Evolutionary conservation across 2,888 invertebrate species (phyloP).

Genomic region (Yponomeuta evonymella): DNA sequence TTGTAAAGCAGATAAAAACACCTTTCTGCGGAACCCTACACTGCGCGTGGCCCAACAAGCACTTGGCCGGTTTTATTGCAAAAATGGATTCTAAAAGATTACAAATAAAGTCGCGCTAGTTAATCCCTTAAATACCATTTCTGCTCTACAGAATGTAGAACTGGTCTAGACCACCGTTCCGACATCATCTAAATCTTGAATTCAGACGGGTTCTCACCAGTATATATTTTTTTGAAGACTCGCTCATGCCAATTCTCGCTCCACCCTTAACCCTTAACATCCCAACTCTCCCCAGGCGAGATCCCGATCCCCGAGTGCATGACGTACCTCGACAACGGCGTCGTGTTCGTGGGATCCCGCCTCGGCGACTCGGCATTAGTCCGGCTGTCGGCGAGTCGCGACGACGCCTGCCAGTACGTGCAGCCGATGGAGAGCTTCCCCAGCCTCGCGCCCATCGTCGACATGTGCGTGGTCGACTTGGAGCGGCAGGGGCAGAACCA

Average conservation of each 20-base stretch:
- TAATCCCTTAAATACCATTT: no score
- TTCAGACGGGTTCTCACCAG: no score
- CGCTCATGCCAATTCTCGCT: background rate
- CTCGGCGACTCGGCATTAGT: conserved; percentile 98
- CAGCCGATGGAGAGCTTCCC: conserved; percentile 97
- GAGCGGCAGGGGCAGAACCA: conserved; percentile 98
- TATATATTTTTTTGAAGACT: no score
- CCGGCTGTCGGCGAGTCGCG: conserved; percentile 87
- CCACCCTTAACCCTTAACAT: background rate
- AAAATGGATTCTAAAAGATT: no score
- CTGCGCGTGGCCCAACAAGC: no score
- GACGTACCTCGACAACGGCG: conserved; percentile 98
- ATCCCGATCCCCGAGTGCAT: conserved; percentile 97
- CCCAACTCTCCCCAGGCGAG: conserved; percentile 74
- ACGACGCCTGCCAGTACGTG: conserved; percentile 92
- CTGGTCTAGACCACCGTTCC: background rate
- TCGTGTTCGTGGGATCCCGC: conserved; percentile 96
- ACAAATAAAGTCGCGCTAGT: no score
- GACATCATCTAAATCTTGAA: background rate
- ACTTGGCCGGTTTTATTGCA: no score
- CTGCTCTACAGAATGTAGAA: no score
- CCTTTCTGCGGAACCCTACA: no score
- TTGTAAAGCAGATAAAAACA: no score
- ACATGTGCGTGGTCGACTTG: conserved; percentile 98
- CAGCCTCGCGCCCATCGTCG: conserved; percentile 97